These are phyloP conservation scores for Apodemia duryi DNA, from an alignment of 2,888 invertebrate genomes.

Conservation along the genomic window DNA sequence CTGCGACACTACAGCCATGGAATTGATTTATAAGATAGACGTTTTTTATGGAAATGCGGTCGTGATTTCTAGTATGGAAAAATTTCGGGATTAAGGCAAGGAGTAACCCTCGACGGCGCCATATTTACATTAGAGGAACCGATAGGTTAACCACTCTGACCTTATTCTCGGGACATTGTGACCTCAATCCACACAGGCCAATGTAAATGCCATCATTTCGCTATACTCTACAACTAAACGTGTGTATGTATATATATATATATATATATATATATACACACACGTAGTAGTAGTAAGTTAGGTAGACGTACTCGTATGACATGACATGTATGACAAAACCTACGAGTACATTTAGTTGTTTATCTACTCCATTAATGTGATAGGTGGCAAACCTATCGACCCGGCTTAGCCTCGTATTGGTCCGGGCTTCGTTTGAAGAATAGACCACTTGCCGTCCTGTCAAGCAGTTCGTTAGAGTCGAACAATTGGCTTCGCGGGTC, in stretches of 20 bases:
- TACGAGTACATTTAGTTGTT: too few species aligned
- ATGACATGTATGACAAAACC: too few species aligned
- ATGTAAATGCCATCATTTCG: not conserved
- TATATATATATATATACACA: too few species aligned
- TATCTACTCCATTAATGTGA: too few species aligned
- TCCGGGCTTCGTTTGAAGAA: too few species aligned
- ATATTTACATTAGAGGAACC: slow-evolving; percentile 3
- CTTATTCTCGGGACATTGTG: not conserved
- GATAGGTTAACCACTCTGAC: not conserved
- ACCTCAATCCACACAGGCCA: not conserved
- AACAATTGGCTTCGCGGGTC: too few species aligned
- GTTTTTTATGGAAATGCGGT: slow-evolving; percentile 4
- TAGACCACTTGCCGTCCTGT: too few species aligned
- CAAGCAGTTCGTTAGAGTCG: too few species aligned
- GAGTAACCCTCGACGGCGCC: not conserved
- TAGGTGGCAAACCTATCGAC: too few species aligned
- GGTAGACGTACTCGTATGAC: too few species aligned
- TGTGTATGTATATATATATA: not conserved
- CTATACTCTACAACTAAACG: not conserved
- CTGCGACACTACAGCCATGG: not conserved
- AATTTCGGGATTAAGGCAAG: slow-evolving; percentile 10
- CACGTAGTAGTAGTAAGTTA: too few species aligned
- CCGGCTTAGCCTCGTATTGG: too few species aligned
- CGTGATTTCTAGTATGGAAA: not conserved
- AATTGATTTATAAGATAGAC: not conserved